Evolutionary conservation across 2,888 invertebrate species (phyloP).

Genomic region (Lamellibrachia satsuma): DNA sequence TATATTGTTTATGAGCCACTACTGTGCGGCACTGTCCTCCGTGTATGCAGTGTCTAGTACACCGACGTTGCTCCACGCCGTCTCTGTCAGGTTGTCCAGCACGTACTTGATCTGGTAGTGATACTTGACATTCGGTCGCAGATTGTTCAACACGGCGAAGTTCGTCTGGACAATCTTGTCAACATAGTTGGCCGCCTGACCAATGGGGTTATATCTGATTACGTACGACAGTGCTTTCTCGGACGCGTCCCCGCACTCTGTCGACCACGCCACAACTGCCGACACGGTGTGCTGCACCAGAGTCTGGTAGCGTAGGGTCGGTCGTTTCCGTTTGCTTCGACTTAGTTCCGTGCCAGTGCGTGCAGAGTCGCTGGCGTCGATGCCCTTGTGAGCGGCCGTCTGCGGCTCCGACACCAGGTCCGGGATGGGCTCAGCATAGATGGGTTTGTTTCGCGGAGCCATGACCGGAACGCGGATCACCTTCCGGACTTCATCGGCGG

Average conservation of each 20-base stretch:
- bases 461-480: neutral
- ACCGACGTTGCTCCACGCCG: constrained; percentile 30
- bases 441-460: neutral
- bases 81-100: neutral
- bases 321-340: neutral
- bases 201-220: constrained; percentile 14
- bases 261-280: constrained; percentile 22
- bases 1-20: neutral
- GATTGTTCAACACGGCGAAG: constrained; percentile 77
- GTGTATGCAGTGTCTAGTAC: constrained; percentile 27
- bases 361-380: neutral
- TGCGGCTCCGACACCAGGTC: neutral
- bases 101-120: constrained; percentile 83
- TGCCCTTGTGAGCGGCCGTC: neutral
- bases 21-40: neutral
- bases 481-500: neutral
- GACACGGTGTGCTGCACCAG: constrained; percentile 18
- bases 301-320: constrained; percentile 25
- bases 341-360: neutral
- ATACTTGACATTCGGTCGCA: constrained; percentile 84
- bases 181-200: neutral
- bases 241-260: neutral
- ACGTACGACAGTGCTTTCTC: neutral
- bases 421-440: neutral
- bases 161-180: constrained; percentile 25